These are phyloP conservation scores for Knipowitschia caucasica DNA, from an alignment of 2,797 vertebrate genomes.

Conservation along the genomic window DNA sequence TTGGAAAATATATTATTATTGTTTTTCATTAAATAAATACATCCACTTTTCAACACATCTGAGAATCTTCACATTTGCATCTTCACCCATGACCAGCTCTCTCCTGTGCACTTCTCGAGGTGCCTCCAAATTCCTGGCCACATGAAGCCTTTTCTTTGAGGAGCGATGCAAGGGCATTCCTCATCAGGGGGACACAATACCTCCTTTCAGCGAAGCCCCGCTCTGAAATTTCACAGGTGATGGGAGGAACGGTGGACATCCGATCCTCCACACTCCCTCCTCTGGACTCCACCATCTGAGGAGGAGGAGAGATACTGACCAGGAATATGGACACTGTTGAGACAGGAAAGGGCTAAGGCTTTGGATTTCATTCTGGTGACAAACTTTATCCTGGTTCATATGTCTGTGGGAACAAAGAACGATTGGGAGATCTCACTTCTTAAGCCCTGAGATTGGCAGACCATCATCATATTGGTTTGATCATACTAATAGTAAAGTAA, in stretches of 20 bases:
- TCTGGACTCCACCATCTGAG: constrained; percentile 32
- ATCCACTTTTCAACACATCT: constrained; percentile 3
- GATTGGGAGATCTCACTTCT: background rate
- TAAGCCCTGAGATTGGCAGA: background rate
- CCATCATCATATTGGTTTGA: too few relatives aligned
- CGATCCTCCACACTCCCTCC: constrained; percentile 68
- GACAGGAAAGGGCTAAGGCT: background rate
- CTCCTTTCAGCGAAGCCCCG: constrained; percentile 86
- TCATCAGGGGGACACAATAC: constrained; percentile 85
- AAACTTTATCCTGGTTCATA: background rate
- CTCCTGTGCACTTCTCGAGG: constrained; percentile 80
- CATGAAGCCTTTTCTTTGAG: constrained; percentile 92
- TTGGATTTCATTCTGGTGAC: background rate
- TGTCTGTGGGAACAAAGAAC: background rate
- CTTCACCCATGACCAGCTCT: constrained; percentile 58
- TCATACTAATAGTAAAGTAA: too few relatives aligned
- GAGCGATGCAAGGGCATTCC: constrained; percentile 86
- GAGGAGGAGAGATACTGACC: constrained; percentile 32
- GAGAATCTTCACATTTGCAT: constrained; percentile 33
- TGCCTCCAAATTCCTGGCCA: constrained; percentile 94
- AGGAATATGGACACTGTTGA: constrained; percentile 20
- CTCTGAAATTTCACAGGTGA: constrained; percentile 98
- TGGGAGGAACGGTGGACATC: constrained; percentile 84
- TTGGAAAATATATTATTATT: background rate
- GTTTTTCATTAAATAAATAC: background rate